These are phyloP conservation scores for Lates calcarifer DNA, from an alignment of 2,113 vertebrate genomes.

Conservation along the genomic window DNA sequence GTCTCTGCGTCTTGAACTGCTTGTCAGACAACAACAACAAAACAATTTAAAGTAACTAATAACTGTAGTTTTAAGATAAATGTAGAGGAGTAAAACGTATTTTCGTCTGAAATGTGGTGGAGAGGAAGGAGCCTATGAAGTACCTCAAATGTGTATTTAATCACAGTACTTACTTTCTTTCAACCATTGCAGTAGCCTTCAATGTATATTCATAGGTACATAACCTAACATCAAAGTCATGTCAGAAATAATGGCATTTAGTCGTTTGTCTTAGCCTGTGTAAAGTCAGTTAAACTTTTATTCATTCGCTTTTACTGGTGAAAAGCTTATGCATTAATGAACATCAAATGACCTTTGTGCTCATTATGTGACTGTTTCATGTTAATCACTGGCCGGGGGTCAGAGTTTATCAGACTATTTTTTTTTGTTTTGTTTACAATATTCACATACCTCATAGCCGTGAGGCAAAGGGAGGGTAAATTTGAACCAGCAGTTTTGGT, in stretches of 20 bases:
- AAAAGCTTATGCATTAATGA: too few species aligned
- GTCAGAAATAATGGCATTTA: too few species aligned
- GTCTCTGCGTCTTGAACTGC: too few species aligned
- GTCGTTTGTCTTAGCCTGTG: too few species aligned
- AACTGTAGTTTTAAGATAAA: too few species aligned
- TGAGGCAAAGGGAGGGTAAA: constrained; percentile 1
- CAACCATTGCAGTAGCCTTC: not conserved
- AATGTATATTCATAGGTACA: not conserved
- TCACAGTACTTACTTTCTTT: not conserved
- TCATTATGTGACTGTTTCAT: not conserved
- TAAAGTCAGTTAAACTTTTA: not conserved
- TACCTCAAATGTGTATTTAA: not conserved
- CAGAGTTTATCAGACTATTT: not conserved
- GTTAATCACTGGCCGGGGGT: not conserved
- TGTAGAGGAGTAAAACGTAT: not conserved
- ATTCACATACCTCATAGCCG: not conserved
- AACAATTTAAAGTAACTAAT: too few species aligned
- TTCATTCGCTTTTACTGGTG: not conserved
- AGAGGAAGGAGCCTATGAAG: too few species aligned
- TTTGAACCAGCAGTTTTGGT: not conserved
- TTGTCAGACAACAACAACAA: too few species aligned
- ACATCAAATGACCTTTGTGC: constrained; percentile 11
- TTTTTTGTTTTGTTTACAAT: not conserved
- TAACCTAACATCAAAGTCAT: too few species aligned
- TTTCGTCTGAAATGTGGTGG: not conserved